Conservation (phyloP, 2,888 invertebrate species). For the Eupithecia inturbata region DNA sequence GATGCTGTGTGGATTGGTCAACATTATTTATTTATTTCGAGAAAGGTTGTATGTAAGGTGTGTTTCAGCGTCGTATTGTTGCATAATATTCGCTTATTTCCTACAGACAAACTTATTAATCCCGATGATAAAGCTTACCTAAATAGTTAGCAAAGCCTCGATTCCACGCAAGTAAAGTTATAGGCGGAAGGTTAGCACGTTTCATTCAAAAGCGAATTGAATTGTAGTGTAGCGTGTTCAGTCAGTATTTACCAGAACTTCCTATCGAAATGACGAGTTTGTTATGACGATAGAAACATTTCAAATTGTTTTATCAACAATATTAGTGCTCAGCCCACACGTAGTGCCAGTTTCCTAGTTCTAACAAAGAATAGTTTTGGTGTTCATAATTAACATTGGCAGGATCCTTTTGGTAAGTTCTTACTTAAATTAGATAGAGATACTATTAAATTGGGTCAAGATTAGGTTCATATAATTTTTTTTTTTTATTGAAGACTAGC, state of each 20-base stretch:
- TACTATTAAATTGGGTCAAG: neutral
- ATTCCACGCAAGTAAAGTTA: neutral
- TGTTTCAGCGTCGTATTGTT: too few relatives aligned
- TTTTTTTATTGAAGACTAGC: too few relatives aligned
- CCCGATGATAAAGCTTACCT: neutral
- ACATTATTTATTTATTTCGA: too few relatives aligned
- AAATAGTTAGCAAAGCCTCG: neutral
- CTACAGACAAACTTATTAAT: neutral
- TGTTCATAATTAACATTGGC: conserved; percentile 2
- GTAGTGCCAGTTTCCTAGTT: conserved; percentile 4
- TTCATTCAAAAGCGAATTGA: neutral
- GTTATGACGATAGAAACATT: conserved; percentile 3
- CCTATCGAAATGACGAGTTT: conserved; percentile 21
- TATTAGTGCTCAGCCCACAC: neutral
- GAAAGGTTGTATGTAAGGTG: too few relatives aligned
- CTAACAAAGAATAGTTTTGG: neutral
- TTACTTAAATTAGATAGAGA: neutral
- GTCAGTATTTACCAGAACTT: conserved; percentile 30
- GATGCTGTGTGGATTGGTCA: too few relatives aligned
- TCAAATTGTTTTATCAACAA: neutral
- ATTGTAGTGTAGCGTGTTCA: conserved; percentile 27
- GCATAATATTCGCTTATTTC: neutral
- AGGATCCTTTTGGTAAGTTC: conserved; percentile 1
- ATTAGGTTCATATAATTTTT: neutral
- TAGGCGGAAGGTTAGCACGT: neutral